A percentile compares a stretch with the other conserved stretches of the same genome.
These are phyloP conservation scores for Mystacornis crossleyi DNA, from an alignment of 2,113 vertebrate genomes.

Conservation along the genomic window DNA sequence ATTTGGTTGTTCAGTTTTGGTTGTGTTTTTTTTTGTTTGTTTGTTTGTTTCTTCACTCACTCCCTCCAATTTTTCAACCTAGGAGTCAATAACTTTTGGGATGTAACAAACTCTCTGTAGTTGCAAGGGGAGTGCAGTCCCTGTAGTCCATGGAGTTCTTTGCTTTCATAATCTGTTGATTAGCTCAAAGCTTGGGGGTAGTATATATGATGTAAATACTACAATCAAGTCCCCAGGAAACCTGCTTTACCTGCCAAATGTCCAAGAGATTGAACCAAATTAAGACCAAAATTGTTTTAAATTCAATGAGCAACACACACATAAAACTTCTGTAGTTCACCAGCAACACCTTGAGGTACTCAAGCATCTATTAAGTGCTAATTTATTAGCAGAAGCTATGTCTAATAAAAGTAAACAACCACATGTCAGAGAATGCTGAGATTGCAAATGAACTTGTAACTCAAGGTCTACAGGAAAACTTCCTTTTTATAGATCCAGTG, in stretches of 20 bases:
- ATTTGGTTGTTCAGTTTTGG: background rate
- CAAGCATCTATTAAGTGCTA: background rate
- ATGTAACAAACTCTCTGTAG: background rate
- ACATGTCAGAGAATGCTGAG: background rate
- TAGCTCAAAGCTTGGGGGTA: background rate
- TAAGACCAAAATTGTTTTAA: background rate
- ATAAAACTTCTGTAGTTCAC: background rate
- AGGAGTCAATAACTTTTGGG: background rate
- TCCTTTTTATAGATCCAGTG: background rate
- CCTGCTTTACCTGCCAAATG: background rate
- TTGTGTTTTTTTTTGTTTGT: background rate
- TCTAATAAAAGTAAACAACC: background rate
- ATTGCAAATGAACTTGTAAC: background rate
- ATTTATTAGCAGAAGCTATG: background rate
- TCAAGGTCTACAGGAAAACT: background rate
- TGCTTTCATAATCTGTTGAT: background rate
- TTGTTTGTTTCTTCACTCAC: background rate
- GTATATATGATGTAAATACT: background rate
- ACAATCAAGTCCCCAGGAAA: background rate
- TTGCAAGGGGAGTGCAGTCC: background rate
- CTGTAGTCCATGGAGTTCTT: background rate
- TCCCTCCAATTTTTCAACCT: background rate
- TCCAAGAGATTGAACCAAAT: background rate
- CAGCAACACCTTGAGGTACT: accelerated
- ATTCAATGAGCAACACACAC: background rate